phyloP scores from a whole-genome alignment of 1,140 invertebrate genomes.

The Drosophila quadrilineata region DNA sequence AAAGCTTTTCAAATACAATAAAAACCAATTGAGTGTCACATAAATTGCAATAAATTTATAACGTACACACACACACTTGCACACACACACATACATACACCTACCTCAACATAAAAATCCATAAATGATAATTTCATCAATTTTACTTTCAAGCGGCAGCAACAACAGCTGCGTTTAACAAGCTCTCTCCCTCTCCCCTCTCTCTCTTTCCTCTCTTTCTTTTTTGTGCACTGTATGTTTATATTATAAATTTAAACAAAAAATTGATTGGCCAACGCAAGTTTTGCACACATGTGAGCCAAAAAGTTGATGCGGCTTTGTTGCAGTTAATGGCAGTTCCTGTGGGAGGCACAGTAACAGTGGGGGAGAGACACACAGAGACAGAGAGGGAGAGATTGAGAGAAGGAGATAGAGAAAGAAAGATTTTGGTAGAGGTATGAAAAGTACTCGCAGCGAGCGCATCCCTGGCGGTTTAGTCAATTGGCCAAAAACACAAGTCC shows the following conservation, averaged over 20 bases:
- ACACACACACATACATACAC: background rate
- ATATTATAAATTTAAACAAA: conserved; percentile 1
- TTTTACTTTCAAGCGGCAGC: conserved; percentile 6
- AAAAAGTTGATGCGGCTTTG: no score
- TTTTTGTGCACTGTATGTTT: no score
- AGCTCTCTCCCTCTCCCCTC: background rate
- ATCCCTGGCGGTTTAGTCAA: conserved; percentile 31
- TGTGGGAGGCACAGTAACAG: background rate
- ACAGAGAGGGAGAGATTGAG: no score
- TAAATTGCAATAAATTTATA: conserved; percentile 6
- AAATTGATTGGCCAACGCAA: conserved; percentile 16
- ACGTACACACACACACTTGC: background rate
- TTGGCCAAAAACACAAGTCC: conserved; percentile 5
- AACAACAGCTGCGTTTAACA: conserved; percentile 11
- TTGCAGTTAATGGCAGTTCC: background rate
- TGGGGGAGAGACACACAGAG: no score
- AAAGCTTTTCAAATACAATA: background rate
- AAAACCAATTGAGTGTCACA: conserved; percentile 1
- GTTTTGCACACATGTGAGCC: conserved; percentile 16
- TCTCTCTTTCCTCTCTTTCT: no score
- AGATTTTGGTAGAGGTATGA: no score
- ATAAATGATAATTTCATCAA: conserved; percentile 28
- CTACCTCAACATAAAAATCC: conserved; percentile 3
- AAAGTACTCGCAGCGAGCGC: background rate
- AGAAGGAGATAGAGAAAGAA: no score